phyloP scores from a whole-genome alignment of 1,140 invertebrate species.

The Philaenus spumarius region DNA sequence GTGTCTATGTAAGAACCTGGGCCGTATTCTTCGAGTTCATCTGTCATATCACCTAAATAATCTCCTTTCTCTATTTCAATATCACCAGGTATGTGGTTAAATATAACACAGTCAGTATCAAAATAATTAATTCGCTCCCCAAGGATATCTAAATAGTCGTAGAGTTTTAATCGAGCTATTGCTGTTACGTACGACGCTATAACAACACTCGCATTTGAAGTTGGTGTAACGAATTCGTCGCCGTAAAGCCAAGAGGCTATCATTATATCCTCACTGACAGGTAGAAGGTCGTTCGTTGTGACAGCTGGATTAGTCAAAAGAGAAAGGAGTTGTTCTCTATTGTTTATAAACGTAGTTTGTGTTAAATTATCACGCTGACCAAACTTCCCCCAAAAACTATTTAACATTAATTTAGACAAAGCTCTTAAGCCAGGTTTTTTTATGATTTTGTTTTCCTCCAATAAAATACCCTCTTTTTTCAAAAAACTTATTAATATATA shows the following conservation, averaged over 20 bases:
- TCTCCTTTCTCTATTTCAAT: conserved; percentile 25
- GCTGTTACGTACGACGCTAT: conserved; percentile 38
- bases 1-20: conserved; percentile 27
- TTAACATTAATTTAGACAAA: conserved; percentile 36
- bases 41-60: conserved; percentile 35
- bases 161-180: conserved; percentile 38
- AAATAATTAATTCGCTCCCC: conserved; percentile 35
- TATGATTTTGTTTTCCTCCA: conserved; percentile 34
- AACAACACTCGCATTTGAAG: conserved; percentile 32
- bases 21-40: conserved; percentile 32
- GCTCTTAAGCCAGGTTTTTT: conserved; percentile 36
- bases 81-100: conserved; percentile 16
- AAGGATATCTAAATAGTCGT: conserved; percentile 35
- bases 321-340: conserved; percentile 27
- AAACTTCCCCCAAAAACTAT: conserved; percentile 38
- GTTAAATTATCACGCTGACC: conserved; percentile 29
- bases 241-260: conserved; percentile 28
- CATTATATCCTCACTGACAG: conserved; percentile 27
- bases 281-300: conserved; percentile 23
- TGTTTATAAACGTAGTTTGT: conserved; percentile 31
- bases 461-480: conserved; percentile 35
- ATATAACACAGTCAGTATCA: conserved; percentile 40
- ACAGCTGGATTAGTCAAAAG: conserved; percentile 29
- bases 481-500: conserved; percentile 36
- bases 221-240: conserved; percentile 16